These are phyloP conservation scores for Dunckerocampus dactyliophorus DNA, from an alignment of 2,113 vertebrate genomes.

Conservation along the genomic window DNA sequence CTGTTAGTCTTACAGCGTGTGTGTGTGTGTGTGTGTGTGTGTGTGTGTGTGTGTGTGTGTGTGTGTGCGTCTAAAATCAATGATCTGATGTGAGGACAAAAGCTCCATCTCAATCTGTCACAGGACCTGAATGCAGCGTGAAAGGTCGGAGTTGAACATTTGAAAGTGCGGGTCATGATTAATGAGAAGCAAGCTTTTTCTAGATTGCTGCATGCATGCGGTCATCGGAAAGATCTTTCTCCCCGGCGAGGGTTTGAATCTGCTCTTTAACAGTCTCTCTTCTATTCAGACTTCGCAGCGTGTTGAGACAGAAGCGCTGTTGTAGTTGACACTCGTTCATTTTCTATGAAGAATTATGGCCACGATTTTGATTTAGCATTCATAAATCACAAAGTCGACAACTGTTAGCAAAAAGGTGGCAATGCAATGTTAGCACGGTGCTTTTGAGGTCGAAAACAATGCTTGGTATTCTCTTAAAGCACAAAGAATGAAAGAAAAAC, in stretches of 20 bases:
- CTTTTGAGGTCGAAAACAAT: no score
- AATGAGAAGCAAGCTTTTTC: constrained; percentile 50
- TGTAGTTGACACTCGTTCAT: not conserved
- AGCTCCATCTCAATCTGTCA: constrained; percentile 63
- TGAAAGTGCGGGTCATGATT: constrained; percentile 55
- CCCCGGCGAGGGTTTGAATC: constrained; percentile 14
- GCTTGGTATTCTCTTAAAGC: no score
- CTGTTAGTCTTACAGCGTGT: constrained; percentile 4
- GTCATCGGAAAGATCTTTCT: constrained; percentile 1
- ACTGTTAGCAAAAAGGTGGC: no score
- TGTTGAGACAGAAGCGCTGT: constrained; percentile 6
- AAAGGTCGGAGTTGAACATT: constrained; percentile 60
- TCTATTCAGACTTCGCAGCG: not conserved
- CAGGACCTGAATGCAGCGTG: constrained; percentile 47
- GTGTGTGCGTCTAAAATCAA: constrained; percentile 22
- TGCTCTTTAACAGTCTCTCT: constrained; percentile 27
- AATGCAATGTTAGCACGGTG: no score
- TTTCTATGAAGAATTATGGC: not conserved
- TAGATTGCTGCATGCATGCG: constrained; percentile 21
- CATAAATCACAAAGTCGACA: no score
- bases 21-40: constrained; percentile 3
- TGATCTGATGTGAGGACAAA: constrained; percentile 51
- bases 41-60: constrained; percentile 6
- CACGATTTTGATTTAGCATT: not conserved
- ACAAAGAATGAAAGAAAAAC: no score